Conservation (phyloP, 2,888 invertebrate genomes). For the Drosophila stalkeri region DNA sequence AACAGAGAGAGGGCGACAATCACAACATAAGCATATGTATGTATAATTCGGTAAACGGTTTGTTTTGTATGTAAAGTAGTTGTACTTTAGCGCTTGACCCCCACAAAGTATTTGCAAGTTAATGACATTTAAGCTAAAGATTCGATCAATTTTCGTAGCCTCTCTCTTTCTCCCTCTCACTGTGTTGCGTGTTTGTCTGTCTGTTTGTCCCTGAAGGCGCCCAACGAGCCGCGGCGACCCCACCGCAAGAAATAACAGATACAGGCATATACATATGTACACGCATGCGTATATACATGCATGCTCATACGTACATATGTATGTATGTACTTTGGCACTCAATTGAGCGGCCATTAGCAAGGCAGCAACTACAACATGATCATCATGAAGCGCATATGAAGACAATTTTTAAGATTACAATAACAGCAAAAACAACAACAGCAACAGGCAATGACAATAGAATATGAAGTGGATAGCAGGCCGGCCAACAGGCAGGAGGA, state of each 20-base stretch:
- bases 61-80: conserved; percentile 25
- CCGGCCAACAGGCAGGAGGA: conserved; percentile 11
- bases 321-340: conserved; percentile 75
- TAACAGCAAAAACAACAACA: conserved; percentile 43
- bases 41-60: conserved; percentile 21
- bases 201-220: conserved; percentile 36
- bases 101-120: conserved; percentile 46
- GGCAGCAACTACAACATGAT: conserved; percentile 57
- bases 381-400: conserved; percentile 58
- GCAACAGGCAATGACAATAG: conserved; percentile 71
- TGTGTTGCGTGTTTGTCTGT: background rate
- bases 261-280: conserved; percentile 24
- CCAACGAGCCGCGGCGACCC: conserved; percentile 55
- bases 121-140: conserved; percentile 46
- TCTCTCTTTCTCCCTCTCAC: background rate
- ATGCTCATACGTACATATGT: background rate
- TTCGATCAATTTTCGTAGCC: conserved; percentile 36
- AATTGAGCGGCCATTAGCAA: conserved; percentile 79
- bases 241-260: conserved; percentile 51
- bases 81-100: conserved; percentile 37
- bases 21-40: background rate
- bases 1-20: background rate
- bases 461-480: conserved; percentile 69
- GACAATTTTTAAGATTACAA: conserved; percentile 81
- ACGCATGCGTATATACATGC: background rate